Evolutionary conservation across 1,140 invertebrate genomes (phyloP), one percentile per base, ranked within the genome.

Genomic region (Platyura marginata): DNA sequence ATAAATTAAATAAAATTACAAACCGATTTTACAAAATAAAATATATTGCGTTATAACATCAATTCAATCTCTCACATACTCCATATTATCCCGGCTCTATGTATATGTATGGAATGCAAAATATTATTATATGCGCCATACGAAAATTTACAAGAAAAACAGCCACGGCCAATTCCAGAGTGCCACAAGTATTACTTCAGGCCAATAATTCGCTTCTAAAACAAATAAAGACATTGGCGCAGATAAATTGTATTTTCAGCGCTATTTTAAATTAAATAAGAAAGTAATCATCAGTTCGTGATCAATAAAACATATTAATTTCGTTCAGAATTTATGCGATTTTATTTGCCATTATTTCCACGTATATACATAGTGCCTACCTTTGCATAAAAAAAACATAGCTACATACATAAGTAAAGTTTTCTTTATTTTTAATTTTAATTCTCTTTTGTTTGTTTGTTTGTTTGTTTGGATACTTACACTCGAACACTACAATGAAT

Each of bases 231-330:
- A 29, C 25, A 29, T 29, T 29, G 25, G 25, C 25, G 25, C 25
- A 29, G 25, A 29, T 29, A 29, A 29, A 29, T 29, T 29, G 25
- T 29, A 29, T 29, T 29, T 29, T 29, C 25, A 29, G 25, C 25
- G 25, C 25, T 29, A 29, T 29, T 38, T 38, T 38, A 38, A 38
- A 38, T 38, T 18, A 38, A 38, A 38, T 38, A 38, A 38, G 36
- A 38, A 38, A 38, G 36, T 20, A 38, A 38, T 38, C 36, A 38
- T 20, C 4, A n/a, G 36, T 18, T 38, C 36, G 36, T 38, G 36
- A 38, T 38, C 36, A 38, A 38, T 38, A 18, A 38, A 38, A 38
- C 36, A 38, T 38, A 38, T 38, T 38, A 38, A 38, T 38, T 38
- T 38, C 18, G 20, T 18, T 18, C 11, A 20, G n/a, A 38, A 38